Conservation (phyloP, 2,113 vertebrate genomes). For the Percina caprodes region DNA sequence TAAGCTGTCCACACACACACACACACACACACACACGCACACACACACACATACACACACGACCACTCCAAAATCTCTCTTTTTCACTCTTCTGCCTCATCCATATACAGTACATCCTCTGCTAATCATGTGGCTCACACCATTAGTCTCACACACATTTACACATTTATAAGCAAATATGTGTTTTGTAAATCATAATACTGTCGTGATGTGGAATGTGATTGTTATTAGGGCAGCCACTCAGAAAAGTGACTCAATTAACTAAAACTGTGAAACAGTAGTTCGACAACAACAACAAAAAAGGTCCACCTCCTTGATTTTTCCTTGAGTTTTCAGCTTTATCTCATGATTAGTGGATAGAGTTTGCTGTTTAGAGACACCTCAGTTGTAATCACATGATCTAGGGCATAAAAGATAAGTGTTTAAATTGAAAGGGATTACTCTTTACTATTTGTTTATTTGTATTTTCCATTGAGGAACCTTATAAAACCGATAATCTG, state of each 20-base stretch:
- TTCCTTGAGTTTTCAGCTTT: neutral
- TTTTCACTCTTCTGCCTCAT: conserved; percentile 50
- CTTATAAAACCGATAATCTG: neutral
- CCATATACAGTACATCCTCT: conserved; percentile 69
- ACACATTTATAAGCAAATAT: neutral
- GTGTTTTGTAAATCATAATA: neutral
- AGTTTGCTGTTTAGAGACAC: neutral
- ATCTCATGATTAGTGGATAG: neutral
- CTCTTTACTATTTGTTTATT: neutral
- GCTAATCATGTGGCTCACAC: conserved; percentile 58
- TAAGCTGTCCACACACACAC: neutral
- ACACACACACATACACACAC: neutral
- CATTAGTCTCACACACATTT: conserved; percentile 60
- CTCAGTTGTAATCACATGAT: neutral
- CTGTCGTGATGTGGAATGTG: neutral
- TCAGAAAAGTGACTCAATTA: neutral
- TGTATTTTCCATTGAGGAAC: neutral
- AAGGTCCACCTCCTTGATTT: neutral
- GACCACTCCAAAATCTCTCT: conserved; percentile 7
- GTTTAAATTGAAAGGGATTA: neutral
- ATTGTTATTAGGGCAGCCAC: neutral
- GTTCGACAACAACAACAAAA: neutral
- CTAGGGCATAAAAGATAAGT: neutral
- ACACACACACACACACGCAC: conserved; percentile 24
- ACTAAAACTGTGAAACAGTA: neutral